A percentile compares a stretch with the other conserved stretches of the same genome.
phyloP scores from a whole-genome alignment of 1,140 invertebrate species.

The Hypsibius dujardini region DNA sequence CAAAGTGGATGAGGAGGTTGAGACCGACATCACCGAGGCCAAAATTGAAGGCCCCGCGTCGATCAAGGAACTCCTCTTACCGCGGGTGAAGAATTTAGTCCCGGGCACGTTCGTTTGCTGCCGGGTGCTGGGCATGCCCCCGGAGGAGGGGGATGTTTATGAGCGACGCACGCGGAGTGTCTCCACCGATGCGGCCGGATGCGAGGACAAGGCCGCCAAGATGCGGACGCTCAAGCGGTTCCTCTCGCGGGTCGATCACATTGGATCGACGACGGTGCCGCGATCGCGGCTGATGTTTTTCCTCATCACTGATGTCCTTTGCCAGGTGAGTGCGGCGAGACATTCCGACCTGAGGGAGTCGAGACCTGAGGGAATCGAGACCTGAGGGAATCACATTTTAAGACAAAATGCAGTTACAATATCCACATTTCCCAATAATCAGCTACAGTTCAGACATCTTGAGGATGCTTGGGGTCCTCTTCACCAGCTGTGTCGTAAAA shows the following conservation, averaged over 20 bases:
- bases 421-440: too few species aligned
- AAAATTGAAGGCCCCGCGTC: background rate
- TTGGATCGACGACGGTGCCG: background rate
- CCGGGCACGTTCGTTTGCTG: background rate
- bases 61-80: background rate
- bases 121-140: background rate
- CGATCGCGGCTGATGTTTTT: background rate
- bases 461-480: too few species aligned
- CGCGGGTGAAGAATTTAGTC: background rate
- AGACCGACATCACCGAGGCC: background rate
- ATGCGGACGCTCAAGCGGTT: background rate
- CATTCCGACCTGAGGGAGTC: too few species aligned
- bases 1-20: background rate
- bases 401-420: too few species aligned
- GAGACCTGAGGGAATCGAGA: too few species aligned
- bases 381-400: too few species aligned
- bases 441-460: too few species aligned
- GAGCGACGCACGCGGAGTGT: background rate
- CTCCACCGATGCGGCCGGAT: background rate
- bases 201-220: background rate
- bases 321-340: background rate
- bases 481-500: too few species aligned
- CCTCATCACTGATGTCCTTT: background rate
- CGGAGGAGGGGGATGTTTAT: background rate
- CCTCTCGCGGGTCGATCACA: background rate